These are phyloP conservation scores for Sander lucioperca DNA, from an alignment of 2,113 vertebrate genomes.

Conservation along the genomic window DNA sequence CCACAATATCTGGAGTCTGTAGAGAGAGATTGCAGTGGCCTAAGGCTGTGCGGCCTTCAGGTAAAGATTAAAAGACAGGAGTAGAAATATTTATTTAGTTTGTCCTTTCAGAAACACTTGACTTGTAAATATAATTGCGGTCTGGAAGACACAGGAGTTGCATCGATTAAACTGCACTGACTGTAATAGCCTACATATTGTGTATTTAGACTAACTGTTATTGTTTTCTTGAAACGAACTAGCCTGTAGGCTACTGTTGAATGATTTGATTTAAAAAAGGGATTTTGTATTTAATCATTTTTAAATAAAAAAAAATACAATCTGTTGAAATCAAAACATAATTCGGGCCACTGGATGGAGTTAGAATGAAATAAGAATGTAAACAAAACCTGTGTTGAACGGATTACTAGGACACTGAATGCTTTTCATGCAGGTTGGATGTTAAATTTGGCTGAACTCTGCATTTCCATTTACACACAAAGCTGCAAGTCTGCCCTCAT, in stretches of 20 bases:
- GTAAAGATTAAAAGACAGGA: constrained; percentile 10
- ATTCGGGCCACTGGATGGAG: not conserved
- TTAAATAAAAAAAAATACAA: not conserved
- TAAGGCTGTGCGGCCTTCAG: constrained; percentile 13
- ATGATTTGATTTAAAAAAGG: not conserved
- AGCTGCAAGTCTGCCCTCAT: constrained; percentile 79
- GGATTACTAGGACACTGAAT: constrained; percentile 18
- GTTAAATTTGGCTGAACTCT: constrained; percentile 39
- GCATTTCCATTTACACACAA: constrained; percentile 15
- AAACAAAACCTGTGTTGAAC: not conserved
- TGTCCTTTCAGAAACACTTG: constrained; percentile 10
- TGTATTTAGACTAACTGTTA: not conserved
- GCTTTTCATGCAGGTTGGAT: constrained; percentile 36
- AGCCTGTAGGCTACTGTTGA: not conserved
- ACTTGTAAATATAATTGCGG: constrained; percentile 5
- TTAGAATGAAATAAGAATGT: constrained; percentile 4
- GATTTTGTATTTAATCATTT: not conserved
- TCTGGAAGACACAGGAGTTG: not conserved
- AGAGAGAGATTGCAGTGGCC: not conserved
- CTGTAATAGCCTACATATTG: not conserved
- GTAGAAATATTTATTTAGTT: not conserved
- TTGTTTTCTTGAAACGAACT: not conserved
- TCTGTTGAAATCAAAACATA: not conserved
- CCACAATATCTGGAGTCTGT: not conserved
- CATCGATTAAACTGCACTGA: not conserved